Evolutionary conservation across 2,797 vertebrate genomes (phyloP), one percentile per base, ranked within the genome.

Genomic region (Notoglanidium macrostoma): DNA sequence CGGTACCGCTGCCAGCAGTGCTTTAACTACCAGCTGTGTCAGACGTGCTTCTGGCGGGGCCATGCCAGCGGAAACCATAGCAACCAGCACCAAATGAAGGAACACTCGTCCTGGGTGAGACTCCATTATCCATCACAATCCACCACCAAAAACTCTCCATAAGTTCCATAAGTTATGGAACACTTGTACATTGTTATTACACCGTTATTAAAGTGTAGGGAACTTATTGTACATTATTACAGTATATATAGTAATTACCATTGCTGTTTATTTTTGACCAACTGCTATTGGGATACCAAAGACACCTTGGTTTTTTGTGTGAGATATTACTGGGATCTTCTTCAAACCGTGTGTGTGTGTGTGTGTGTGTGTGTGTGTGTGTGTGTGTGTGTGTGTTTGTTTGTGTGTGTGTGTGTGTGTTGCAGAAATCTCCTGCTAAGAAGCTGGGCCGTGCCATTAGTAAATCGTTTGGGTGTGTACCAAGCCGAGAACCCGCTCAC

Each of bases 71-170:
- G 98, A 63, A 94, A 97, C 17, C 98, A 99, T 91, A 98, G 95
- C 96, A 97, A 96, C 95, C 97, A 98, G 91, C 98, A 99, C 90
- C 97, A 98, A 95, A 99, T 99, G 98, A 99, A 98, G 96, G 98
- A 99, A 94, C 97, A 98, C 89, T 98, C 97, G 0, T 97, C 98
- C 23, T 99, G 98, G 97, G 98, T 99, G 94, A 96, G 95, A 90
- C 84, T 49, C 26, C 55, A 1, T 35, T 32, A 35, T 29, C 21
- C 65, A 14, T 17, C 26, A 72, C 5, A 74, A 46, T 49, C 72
- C 11, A 14, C 0, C 32, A 19, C 15, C 6, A 35, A 7, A 12
- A 19, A 7, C 67, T 35, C 6, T 40, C n/a, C 2, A 4, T n/a
- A n/a, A n/a, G n/a, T n/a, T 21, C 32, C 32, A 19, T 21, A 35